Evolutionary conservation across 2,113 vertebrate genomes (phyloP), one percentile per base, ranked within the genome.

Genomic region (Casuarius casuarius): DNA sequence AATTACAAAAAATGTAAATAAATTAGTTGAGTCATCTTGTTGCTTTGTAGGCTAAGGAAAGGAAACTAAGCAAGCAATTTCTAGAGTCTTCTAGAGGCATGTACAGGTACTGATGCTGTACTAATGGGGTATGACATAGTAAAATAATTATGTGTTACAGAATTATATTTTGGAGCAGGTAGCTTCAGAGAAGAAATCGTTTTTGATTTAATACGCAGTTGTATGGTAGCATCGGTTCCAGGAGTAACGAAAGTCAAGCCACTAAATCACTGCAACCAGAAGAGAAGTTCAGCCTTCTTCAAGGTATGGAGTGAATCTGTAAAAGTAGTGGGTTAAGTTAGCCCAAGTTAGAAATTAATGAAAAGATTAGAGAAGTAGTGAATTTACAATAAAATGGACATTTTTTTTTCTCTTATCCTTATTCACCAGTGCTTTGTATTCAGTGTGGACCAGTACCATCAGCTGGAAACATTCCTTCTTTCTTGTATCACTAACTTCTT

Each of bases 1-100:
- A 92, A 88, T 95, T 94, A 93, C 79, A 84, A 84, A 88, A 96
- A 88, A 92, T 93, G 51, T 90, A 88, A 90, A 94, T 96, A 88
- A 94, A 96, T 94, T 87, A 94, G 87, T 84, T 67, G 76, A 93
- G 76, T 93, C 88, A 75, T 77, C 52, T 48, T 84, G 65, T 67
- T 94, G 51, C 52, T 80, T 81, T 86, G 46, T 77, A 61, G n/a
- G 48, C 80, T 89, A 31, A 81, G 65, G 44, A 67, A 44, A 67
- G 56, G 61, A 95, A 56, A 70, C 77, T 86, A 59, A 4, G 21
- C 11, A 49, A 15, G 40, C 23, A 35, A 38, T 88, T 95, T 95
- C 84, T 88, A 10, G 78, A 94, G 59, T 63, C 46, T 96, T 97
- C 83, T 19, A 46, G 66, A 72, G 14, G 15, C 56, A 44, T 66